A percentile compares a stretch with the other conserved stretches of the same genome.
Conservation (phyloP, 2,888 invertebrate species). For the Synanthedon andrenaeformis region DNA sequence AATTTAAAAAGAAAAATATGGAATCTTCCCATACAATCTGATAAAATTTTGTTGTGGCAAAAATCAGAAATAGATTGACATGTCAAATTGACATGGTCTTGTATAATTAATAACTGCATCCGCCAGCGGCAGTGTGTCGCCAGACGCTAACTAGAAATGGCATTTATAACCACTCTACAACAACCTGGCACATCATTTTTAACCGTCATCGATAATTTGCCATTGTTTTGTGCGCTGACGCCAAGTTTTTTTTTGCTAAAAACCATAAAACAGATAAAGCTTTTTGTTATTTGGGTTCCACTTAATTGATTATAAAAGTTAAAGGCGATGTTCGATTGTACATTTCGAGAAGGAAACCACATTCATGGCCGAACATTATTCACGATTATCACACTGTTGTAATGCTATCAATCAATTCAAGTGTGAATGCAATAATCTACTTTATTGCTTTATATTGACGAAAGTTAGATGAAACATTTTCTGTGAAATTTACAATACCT, state of each 20-base stretch:
- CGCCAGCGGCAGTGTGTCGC: constrained; percentile 23
- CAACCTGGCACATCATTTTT: constrained; percentile 49
- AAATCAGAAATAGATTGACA: no score
- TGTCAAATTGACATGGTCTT: constrained; percentile 1
- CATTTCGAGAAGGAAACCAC: neutral
- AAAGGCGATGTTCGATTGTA: constrained; percentile 25
- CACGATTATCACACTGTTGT: constrained; percentile 11
- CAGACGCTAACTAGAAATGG: constrained; percentile 21
- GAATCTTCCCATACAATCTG: no score
- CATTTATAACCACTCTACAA: constrained; percentile 30
- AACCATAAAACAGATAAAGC: constrained; percentile 65
- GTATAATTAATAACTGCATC: constrained; percentile 34
- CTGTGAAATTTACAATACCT: no score
- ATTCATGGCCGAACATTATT: neutral
- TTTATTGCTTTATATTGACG: no score
- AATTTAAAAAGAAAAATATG: neutral
- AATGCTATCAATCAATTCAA: constrained; percentile 24
- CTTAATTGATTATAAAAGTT: constrained; percentile 57
- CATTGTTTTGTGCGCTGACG: constrained; percentile 64
- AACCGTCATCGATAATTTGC: constrained; percentile 67
- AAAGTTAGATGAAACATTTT: no score
- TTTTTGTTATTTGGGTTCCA: constrained; percentile 41
- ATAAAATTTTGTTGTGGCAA: no score
- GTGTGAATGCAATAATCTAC: neutral
- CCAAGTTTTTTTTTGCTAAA: constrained; percentile 61